These are phyloP conservation scores for Eleginops maclovinus DNA, from an alignment of 2,113 vertebrate genomes.

Conservation along the genomic window DNA sequence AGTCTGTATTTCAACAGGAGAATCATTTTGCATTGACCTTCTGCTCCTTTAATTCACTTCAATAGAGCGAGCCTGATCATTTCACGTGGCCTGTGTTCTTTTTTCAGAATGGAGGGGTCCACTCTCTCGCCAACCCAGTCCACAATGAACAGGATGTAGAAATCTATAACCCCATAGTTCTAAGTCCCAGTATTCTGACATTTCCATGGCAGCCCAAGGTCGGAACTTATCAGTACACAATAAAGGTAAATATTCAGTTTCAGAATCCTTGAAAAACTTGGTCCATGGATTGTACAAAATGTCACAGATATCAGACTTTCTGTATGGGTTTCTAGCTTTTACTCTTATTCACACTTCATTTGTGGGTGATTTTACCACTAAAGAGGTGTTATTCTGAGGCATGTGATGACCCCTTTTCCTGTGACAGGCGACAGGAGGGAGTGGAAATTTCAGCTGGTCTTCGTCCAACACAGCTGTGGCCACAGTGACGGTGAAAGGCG, in stretches of 20 bases:
- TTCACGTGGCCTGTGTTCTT: slow-evolving; percentile 33
- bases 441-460: slow-evolving; percentile 97
- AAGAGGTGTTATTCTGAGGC: neutral
- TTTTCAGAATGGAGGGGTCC: slow-evolving; percentile 87
- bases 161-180: slow-evolving; percentile 91
- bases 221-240: slow-evolving; percentile 92
- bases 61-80: slow-evolving; percentile 5
- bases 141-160: slow-evolving; percentile 95
- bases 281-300: neutral
- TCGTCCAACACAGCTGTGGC: slow-evolving; percentile 89
- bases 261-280: neutral
- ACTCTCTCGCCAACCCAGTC: slow-evolving; percentile 85
- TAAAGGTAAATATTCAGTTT: slow-evolving; percentile 85
- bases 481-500: slow-evolving; percentile 92
- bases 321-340: neutral
- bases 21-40: slow-evolving; percentile 9
- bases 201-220: slow-evolving; percentile 98
- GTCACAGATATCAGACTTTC: neutral
- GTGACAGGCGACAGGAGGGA: slow-evolving; percentile 89
- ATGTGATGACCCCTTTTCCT: slow-evolving; percentile 9
- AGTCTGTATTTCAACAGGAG: neutral
- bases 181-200: slow-evolving; percentile 89
- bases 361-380: neutral
- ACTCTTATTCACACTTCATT: neutral
- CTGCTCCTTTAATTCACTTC: neutral